phyloP scores from a whole-genome alignment of 2,113 vertebrate species.

The Australoheros scitulus region DNA sequence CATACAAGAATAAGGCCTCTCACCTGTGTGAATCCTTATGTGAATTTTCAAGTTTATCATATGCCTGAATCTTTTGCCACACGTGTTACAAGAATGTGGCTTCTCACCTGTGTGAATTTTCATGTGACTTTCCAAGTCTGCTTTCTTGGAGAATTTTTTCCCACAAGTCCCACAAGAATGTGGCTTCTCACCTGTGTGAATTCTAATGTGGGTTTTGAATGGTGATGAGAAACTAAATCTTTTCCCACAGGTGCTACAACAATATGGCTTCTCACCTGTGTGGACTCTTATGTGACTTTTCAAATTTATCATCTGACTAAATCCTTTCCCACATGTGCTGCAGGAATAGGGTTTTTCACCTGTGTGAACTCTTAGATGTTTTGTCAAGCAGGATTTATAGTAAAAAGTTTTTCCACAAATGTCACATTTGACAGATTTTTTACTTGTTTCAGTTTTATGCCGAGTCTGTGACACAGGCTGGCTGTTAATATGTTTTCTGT shows the following conservation, averaged over 20 bases:
- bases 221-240: slow-evolving; percentile 7
- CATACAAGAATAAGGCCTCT: not conserved
- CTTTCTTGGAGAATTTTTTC: not conserved
- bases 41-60: not conserved
- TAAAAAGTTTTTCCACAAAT: not conserved
- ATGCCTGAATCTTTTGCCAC: not conserved
- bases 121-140: not conserved
- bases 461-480: not conserved
- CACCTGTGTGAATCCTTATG: not conserved
- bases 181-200: not conserved
- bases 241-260: slow-evolving; percentile 10
- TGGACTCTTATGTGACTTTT: not conserved
- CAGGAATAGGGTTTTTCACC: not conserved
- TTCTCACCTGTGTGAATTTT: not conserved
- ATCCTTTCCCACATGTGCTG: not conserved
- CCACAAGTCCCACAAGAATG: not conserved
- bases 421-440: not conserved
- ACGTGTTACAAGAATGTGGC: not conserved
- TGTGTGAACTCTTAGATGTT: not conserved
- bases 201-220: slow-evolving; percentile 2
- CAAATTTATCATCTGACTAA: not conserved
- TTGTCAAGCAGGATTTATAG: not conserved
- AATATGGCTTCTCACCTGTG: not conserved
- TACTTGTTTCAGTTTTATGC: not conserved
- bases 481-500: not conserved